A percentile compares a stretch with the other conserved stretches of the same genome.
Conservation (phyloP, 2,113 vertebrate genomes). For the Reinhardtius hippoglossoides region DNA sequence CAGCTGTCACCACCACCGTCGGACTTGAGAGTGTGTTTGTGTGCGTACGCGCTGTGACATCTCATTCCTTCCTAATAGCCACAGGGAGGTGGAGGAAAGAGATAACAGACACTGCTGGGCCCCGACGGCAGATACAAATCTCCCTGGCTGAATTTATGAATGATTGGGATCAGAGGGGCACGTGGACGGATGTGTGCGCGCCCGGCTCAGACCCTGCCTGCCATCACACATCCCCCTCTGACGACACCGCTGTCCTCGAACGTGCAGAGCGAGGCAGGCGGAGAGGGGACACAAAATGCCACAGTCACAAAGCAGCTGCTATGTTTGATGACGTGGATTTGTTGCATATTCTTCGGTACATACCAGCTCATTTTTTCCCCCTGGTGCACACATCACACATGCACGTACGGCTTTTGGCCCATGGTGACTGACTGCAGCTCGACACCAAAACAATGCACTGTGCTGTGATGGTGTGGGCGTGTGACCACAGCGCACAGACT, state of each 20-base stretch:
- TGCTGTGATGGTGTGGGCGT: background rate
- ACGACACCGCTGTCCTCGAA: constrained; percentile 35
- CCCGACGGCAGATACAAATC: constrained; percentile 65
- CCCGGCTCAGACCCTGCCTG: constrained; percentile 34
- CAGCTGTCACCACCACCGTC: constrained; percentile 8
- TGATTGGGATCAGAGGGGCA: constrained; percentile 80
- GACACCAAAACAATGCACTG: background rate
- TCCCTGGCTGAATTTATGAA: constrained; percentile 77
- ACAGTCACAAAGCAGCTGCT: constrained; percentile 23
- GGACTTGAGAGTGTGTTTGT: constrained; percentile 25
- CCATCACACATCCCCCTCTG: constrained; percentile 40
- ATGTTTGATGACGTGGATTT: background rate
- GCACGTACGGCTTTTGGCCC: background rate
- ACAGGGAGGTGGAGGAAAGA: constrained; percentile 42
- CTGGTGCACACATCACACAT: background rate
- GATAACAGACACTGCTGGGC: constrained; percentile 57
- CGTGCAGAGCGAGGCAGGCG: constrained; percentile 14
- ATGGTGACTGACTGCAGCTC: background rate
- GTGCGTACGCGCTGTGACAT: constrained; percentile 31
- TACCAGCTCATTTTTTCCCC: rapidly evolving
- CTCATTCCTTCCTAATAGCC: constrained; percentile 60
- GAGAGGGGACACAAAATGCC: constrained; percentile 9
- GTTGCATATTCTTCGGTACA: background rate
- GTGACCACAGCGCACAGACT: background rate
- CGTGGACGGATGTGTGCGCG: constrained; percentile 64